A percentile compares a stretch with the other conserved stretches of the same genome.
These are phyloP conservation scores for Psilopogon haemacephalus DNA, from an alignment of 2,113 vertebrate species.

Conservation along the genomic window DNA sequence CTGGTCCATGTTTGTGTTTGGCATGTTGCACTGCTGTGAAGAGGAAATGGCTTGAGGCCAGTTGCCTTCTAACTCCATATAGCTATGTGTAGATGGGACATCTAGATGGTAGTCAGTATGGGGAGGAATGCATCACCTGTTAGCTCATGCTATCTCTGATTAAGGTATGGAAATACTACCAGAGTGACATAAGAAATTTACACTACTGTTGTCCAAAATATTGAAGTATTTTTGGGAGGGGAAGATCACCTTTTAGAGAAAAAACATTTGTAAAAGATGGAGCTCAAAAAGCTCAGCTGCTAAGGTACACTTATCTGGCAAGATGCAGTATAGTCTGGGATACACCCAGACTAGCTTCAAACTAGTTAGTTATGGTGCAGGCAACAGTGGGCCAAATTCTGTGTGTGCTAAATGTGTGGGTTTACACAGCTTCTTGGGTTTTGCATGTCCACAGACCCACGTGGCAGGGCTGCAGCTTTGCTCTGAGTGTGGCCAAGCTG, in stretches of 20 bases:
- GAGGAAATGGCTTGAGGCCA: neutral
- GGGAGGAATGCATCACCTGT: neutral
- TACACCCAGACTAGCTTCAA: neutral
- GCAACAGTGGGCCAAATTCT: neutral
- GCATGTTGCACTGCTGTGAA: accelerated
- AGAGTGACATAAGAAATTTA: neutral
- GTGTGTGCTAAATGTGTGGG: neutral
- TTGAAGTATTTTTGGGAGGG: neutral
- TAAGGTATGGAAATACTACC: neutral
- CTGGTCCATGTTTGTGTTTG: neutral
- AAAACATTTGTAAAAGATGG: neutral
- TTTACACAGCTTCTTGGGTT: neutral
- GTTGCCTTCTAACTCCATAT: neutral
- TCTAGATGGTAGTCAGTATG: neutral
- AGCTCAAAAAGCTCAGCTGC: neutral
- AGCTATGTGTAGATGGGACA: accelerated
- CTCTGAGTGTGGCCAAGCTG: neutral
- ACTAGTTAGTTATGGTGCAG: neutral
- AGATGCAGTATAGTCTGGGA: neutral
- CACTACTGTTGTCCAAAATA: neutral
- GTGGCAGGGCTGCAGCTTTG: neutral
- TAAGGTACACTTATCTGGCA: neutral
- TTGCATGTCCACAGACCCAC: accelerated
- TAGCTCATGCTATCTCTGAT: neutral
- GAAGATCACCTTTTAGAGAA: neutral